Evolutionary conservation across 2,797 vertebrate genomes (phyloP).

Genomic region (Neostethus bicornis): DNA sequence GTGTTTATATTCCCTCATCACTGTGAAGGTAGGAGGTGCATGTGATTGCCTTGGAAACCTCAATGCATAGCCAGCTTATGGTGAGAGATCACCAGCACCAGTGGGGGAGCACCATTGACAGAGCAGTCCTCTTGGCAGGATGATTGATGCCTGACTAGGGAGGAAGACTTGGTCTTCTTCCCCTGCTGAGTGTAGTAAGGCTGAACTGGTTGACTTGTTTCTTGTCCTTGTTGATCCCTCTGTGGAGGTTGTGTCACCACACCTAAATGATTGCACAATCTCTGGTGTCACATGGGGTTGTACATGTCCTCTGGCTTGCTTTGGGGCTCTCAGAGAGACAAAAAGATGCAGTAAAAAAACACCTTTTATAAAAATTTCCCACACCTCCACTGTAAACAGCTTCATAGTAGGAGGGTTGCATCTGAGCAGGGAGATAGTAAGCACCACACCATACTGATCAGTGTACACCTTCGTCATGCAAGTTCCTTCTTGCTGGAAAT

Average conservation of each 20-base stretch:
- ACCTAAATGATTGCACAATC: constrained; percentile 51
- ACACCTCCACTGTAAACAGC: constrained; percentile 45
- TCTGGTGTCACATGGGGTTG: constrained; percentile 37
- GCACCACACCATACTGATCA: background rate
- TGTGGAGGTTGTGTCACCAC: constrained; percentile 51
- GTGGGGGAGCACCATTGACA: constrained; percentile 62
- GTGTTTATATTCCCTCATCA: constrained; percentile 58
- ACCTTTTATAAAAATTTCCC: constrained; percentile 27
- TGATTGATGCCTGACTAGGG: constrained; percentile 42
- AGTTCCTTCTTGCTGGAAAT: constrained; percentile 31
- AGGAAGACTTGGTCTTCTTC: constrained; percentile 25
- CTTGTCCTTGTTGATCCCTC: constrained; percentile 41
- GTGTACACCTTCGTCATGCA: constrained; percentile 4
- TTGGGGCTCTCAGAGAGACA: constrained; percentile 19
- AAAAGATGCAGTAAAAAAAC: constrained; percentile 27
- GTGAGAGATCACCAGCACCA: constrained; percentile 61
- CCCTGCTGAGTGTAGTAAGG: constrained; percentile 15
- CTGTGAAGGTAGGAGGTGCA: constrained; percentile 50
- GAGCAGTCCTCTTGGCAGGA: constrained; percentile 41
- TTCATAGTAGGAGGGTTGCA: constrained; percentile 29
- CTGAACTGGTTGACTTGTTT: constrained; percentile 25
- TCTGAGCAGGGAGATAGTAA: constrained; percentile 44
- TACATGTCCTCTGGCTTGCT: constrained; percentile 37
- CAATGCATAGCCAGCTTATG: constrained; percentile 57
- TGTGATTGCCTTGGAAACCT: constrained; percentile 71